phyloP scores from a whole-genome alignment of 2,797 vertebrate genomes.

The Babyrousa celebensis region DNA sequence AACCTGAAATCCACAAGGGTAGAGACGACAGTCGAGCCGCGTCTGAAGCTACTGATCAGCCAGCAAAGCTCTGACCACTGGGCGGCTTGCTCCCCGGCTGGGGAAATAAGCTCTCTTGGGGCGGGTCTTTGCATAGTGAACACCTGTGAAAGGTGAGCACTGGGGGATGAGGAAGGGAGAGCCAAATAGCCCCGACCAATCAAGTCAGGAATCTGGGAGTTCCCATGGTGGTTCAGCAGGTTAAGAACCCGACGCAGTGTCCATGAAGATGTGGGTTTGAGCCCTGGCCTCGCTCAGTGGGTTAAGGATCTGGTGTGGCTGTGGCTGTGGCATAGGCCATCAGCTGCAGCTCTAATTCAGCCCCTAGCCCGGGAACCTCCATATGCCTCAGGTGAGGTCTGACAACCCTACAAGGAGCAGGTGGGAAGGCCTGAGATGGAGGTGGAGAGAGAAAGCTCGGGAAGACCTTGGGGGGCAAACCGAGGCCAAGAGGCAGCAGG shows the following conservation, averaged over 20 bases:
- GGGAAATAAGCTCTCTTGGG: not conserved
- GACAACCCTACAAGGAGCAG: not conserved
- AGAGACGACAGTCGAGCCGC: not conserved
- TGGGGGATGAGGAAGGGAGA: not conserved
- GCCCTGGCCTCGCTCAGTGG: no score
- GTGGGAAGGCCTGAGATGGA: not conserved
- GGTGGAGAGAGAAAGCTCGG: not conserved
- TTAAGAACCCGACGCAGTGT: no score
- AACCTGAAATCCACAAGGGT: accelerated
- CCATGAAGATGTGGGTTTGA: no score
- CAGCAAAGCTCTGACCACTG: no score
- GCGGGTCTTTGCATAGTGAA: not conserved
- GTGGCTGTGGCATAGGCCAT: no score
- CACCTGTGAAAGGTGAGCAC: not conserved
- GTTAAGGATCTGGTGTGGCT: no score
- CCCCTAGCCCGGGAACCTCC: no score
- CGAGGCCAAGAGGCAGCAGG: not conserved
- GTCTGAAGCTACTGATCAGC: not conserved
- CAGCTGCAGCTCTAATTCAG: no score
- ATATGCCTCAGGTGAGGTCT: no score
- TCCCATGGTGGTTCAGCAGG: no score
- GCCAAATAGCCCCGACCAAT: not conserved
- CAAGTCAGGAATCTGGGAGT: not conserved
- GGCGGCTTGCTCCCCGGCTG: not conserved
- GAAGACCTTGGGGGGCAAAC: not conserved